Base-by-base conservation (phyloP, 2,888 invertebrate genomes). In the Stomorhina lunata region DNA sequence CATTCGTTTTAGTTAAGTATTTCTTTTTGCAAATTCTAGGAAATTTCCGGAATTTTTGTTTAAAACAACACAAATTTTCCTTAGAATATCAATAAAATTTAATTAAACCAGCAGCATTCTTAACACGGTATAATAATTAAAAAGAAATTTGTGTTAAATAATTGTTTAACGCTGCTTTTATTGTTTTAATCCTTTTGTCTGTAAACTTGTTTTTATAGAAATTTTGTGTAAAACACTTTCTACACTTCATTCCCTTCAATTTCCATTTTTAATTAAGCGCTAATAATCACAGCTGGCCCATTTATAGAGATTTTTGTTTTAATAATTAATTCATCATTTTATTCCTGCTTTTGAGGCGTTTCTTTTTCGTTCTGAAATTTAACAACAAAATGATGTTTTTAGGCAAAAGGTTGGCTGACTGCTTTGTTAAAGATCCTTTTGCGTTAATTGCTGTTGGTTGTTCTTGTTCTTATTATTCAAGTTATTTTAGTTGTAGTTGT, bases 251-350 rank as follows among this genome's bases (percentile, higher is more conserved):
- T 78, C 69, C 69, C 45, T 63, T 55, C 27, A 63, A 71, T 71
- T 71, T 63, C 10, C 25, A 63, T 55, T 71, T 71, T 71, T 63
- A 71, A 69, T 71, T 78, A 63, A 71, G 63, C 43, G 61, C 69
- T 71, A 71, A 78, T 78, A 78, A 55, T 32, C 32, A 34, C 45
- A 57, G 10, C 45, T 32, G n/a, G 34, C 43, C 22, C 15, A 10
- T 40, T 68, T 61, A 50, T 61, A 40, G 10, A 20, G 2, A 2
- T 34, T 12, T 10, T 34, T 22, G 20, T 50, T 63, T 25, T 55
- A 55, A 45, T n/a, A n/a, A n/a, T 45, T n/a, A 40, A n/a, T 53
- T 63, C 29, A 27, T 27, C 25, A 22, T 59, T 34, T 45, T 17
- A 34, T 17, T 22, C 20, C 43, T 55, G 15, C n/a, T 12, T 29